Conservation (phyloP, 37 sponge, comb jelly and placozoan species). For the Eunapius fragilis region DNA sequence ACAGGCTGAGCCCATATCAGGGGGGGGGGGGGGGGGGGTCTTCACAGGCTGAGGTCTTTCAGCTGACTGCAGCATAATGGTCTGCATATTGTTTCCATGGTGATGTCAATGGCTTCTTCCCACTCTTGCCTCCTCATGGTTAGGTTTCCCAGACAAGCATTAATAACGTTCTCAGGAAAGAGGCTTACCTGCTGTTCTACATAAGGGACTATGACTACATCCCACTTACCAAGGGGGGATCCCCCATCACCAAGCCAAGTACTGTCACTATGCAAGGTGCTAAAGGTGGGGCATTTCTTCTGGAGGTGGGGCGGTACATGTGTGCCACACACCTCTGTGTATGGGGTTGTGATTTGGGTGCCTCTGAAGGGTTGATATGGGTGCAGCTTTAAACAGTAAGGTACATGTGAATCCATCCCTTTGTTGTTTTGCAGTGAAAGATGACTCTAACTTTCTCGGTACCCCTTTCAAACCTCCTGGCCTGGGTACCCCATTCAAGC, state of each 20-base stretch:
- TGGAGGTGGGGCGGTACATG: too few relatives aligned
- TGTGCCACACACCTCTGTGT: too few relatives aligned
- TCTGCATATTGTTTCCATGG: neutral
- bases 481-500: neutral
- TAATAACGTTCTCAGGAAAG: constrained; percentile 75
- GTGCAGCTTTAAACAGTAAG: neutral
- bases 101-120: neutral
- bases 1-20: too few relatives aligned
- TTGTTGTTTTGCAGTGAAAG: constrained; percentile 3
- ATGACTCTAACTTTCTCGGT: constrained; percentile 40
- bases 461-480: neutral
- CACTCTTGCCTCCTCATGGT: neutral
- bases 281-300: neutral
- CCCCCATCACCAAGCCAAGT: neutral
- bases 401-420: neutral
- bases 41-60: too few relatives aligned
- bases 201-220: constrained; percentile 39
- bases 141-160: constrained; percentile 72
- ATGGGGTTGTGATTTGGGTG: neutral
- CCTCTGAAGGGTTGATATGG: neutral
- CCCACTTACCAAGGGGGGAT: neutral
- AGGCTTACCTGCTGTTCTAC: constrained; percentile 97
- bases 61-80: too few relatives aligned
- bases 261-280: neutral
- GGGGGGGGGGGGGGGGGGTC: too few relatives aligned